Base-by-base conservation (phyloP, 2,797 vertebrate genomes). In the Premnoplex brunnescens region DNA sequence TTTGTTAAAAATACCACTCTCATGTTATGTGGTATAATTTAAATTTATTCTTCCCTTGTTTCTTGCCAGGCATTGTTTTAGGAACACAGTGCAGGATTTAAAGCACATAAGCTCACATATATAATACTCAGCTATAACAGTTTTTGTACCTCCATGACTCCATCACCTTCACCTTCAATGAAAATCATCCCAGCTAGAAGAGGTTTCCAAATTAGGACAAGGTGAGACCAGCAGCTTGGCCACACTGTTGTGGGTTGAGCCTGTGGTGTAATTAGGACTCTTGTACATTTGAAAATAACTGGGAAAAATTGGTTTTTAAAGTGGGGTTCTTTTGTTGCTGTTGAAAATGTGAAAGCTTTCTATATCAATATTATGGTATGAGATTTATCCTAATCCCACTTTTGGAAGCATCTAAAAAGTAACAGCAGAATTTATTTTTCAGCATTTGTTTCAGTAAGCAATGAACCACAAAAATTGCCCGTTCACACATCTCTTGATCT, bases 371-470 rank as follows among this genome's bases (percentile, higher is more conserved):
- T 72, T 84, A 59, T 76, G n/a, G 69, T 62, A 80, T 17, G 56
- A 89, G 76, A 60, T 51, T 89, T 75, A 80, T 39, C 58, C 83
- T 92, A 91, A 95, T 93, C 75, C 88, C 43, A 22, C 60, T 94
- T 88, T 86, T 90, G 79, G 85, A 92, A 94, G 56, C 49, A 62
- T 54, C 49, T 75, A 32, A 62, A 64, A 88, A 75, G 30, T 64
- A 80, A n/a, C 30, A 83, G 79, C 20, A 81, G 76, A 56, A 54
- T 77, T 92, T 89, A 36, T 95, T 93, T 85, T 32, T 67, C 82
- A 72, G 68, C 15, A 0, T 71, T 83, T 68, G 60, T 92, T 85
- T 94, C 81, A 67, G 49, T 55, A 28, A 83, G 91, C 85, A 85
- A 6, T 58, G 93, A 85, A 77, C 82, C 93, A 89, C 76, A 82